phyloP scores from a whole-genome alignment of 2,888 invertebrate species.

The Sarcophaga subvicina region DNA sequence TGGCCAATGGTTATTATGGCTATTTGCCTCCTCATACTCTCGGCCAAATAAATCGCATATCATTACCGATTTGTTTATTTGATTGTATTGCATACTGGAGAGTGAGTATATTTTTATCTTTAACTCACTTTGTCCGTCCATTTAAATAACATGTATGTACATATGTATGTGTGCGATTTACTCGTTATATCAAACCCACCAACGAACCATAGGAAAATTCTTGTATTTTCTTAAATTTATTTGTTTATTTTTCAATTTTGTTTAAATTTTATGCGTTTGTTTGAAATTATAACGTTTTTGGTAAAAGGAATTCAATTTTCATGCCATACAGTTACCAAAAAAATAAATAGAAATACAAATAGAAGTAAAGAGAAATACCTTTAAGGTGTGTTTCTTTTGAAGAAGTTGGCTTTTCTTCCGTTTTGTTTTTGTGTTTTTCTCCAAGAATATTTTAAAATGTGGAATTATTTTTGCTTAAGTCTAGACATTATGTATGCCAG shows the following conservation, averaged over 20 bases:
- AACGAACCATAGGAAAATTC: slow-evolving; percentile 30
- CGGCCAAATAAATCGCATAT: slow-evolving; percentile 64
- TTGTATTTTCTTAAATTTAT: slow-evolving; percentile 60
- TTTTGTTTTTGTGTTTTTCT: not conserved
- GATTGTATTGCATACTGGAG: not conserved
- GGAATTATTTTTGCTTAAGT: slow-evolving; percentile 1
- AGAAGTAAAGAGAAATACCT: slow-evolving; percentile 18
- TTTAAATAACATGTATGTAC: not conserved
- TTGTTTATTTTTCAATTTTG: slow-evolving; percentile 53
- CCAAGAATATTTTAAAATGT: slow-evolving; percentile 5
- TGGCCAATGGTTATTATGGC: slow-evolving; percentile 64
- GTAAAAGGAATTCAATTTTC: slow-evolving; percentile 42
- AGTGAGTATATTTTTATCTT: not conserved
- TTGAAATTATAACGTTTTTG: slow-evolving; percentile 54
- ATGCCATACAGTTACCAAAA: slow-evolving; percentile 29
- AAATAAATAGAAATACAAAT: too few relatives aligned
- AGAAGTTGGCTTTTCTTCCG: not conserved
- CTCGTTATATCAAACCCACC: slow-evolving; percentile 21
- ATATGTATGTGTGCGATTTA: slow-evolving; percentile 25
- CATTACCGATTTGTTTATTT: slow-evolving; percentile 42
- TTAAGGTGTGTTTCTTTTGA: slow-evolving; percentile 21
- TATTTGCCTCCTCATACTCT: slow-evolving; percentile 18
- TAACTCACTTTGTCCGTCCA: slow-evolving; percentile 3
- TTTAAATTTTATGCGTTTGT: slow-evolving; percentile 29
- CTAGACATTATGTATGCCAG: slow-evolving; percentile 20